Base-by-base conservation (phyloP, 2,113 vertebrate species). In the Tyrannus savana region DNA sequence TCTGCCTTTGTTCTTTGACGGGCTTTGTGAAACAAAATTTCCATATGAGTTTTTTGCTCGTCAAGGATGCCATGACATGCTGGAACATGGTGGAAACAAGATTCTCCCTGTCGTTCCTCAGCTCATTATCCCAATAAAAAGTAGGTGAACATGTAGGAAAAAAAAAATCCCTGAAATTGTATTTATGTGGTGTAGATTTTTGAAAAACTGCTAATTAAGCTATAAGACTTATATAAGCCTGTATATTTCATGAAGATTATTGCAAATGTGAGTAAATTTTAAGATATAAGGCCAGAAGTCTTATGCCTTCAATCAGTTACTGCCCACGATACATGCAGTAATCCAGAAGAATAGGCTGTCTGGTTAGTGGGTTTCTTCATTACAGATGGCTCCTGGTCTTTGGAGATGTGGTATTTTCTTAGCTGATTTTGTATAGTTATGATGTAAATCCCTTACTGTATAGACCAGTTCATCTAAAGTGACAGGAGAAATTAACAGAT, bases 91-190 rank as follows among this genome's bases (percentile, higher is more conserved):
- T 60, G 99, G 98, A 68, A 96, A 96, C 97, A 99, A 99, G 98
- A 99, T 99, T 92, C 98, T 98, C 72, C 99, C 99, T 49, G 98
- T 99, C 96, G 97, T 99, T 90, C 99, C 99, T 52, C 98, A 99
- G 96, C 99, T 99, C 95, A 99, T 99, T 97, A 98, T 99, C 73
- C 99, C 99, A 86, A 99, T 99, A 96, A 99, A 98, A 98, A 99
- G 99, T 99, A 97, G 98, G 99, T 98, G 84, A 84, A 76, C 14
- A 12, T 71, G 49, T 87, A 12, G 12, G 44, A 58, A 13, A 47
- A 82, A 80, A 47, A 46, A 81, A 56, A 37, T 15, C n/a, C 9
- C 21, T 75, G 28, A 80, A 73, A 30, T 56, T 94, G 31, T 49
- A 77, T 60, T 86, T 88, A 49, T 42, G 42, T 14, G 6, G 27